Conservation (phyloP, 2,888 invertebrate species). For the Neuroscelio doddi region DNA sequence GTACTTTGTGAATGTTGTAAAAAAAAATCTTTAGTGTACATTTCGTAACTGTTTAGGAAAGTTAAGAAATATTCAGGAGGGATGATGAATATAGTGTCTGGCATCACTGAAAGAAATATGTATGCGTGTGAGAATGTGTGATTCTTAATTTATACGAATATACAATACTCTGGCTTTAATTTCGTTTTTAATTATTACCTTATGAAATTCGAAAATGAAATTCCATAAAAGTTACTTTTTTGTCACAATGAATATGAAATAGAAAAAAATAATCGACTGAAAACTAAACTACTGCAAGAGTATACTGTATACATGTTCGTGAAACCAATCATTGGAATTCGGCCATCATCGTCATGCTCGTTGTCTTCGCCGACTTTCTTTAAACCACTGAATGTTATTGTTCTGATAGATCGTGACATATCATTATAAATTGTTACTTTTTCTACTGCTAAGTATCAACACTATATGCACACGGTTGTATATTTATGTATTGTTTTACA, state of each 20-base stretch:
- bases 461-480: constrained; percentile 39
- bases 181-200: too few relatives aligned
- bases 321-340: constrained; percentile 30
- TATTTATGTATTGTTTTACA: constrained; percentile 33
- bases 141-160: background rate
- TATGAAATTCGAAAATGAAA: too few relatives aligned
- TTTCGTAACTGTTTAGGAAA: constrained; percentile 29
- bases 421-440: constrained; percentile 53
- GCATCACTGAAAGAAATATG: constrained; percentile 32
- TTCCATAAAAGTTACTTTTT: too few relatives aligned
- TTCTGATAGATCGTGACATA: constrained; percentile 51
- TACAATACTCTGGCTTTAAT: background rate
- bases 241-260: constrained; percentile 20
- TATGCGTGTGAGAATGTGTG: constrained; percentile 24
- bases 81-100: constrained; percentile 16
- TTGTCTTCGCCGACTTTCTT: constrained; percentile 47
- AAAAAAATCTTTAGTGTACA: constrained; percentile 21
- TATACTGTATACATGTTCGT: constrained; percentile 21
- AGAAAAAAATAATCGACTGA: constrained; percentile 13
- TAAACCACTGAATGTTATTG: constrained; percentile 29
- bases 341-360: constrained; percentile 53
- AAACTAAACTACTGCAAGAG: constrained; percentile 23
- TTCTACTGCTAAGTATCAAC: constrained; percentile 40
- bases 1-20: constrained; percentile 13
- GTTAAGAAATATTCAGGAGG: constrained; percentile 6